phyloP scores from a whole-genome alignment of 2,113 vertebrate genomes.

The Ammodytes dubius region DNA sequence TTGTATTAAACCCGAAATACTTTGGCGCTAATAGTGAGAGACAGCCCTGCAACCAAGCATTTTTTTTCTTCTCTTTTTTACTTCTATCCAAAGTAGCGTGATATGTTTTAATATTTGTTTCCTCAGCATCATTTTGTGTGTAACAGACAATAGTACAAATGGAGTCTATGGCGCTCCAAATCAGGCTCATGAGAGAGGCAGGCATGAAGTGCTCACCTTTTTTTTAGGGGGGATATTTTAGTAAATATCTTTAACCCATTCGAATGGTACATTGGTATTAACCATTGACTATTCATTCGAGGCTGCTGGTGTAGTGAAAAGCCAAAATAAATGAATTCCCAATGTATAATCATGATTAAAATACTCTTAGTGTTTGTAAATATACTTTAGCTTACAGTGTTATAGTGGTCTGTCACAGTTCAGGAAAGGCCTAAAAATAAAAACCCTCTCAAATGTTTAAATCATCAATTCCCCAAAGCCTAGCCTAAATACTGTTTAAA shows the following conservation, averaged over 20 bases:
- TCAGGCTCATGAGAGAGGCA: not conserved
- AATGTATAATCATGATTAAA: too few relatives aligned
- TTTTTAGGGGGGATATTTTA: not conserved
- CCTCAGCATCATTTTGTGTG: conserved; percentile 2
- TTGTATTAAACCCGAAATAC: too few relatives aligned
- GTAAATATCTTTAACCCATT: not conserved
- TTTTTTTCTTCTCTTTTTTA: not conserved
- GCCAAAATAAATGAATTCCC: too few relatives aligned
- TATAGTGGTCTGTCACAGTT: not conserved
- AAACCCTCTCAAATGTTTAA: not conserved
- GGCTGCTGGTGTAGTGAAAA: not conserved
- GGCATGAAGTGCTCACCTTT: not conserved
- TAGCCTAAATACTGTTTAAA: conserved; percentile 18
- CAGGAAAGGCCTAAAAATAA: not conserved
- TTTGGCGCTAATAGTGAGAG: not conserved
- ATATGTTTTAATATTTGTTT: conserved; percentile 9
- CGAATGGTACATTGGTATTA: not conserved
- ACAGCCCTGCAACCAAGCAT: conserved; percentile 1
- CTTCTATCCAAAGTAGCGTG: too few relatives aligned
- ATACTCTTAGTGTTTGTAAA: not conserved
- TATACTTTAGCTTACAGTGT: not conserved
- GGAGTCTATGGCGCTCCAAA: not conserved
- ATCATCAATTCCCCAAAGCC: not conserved
- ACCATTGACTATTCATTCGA: not conserved
- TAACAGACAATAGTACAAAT: conserved; percentile 13